Base-by-base conservation (phyloP, 2,888 invertebrate species). In the Aspidiotus rigidus region DNA sequence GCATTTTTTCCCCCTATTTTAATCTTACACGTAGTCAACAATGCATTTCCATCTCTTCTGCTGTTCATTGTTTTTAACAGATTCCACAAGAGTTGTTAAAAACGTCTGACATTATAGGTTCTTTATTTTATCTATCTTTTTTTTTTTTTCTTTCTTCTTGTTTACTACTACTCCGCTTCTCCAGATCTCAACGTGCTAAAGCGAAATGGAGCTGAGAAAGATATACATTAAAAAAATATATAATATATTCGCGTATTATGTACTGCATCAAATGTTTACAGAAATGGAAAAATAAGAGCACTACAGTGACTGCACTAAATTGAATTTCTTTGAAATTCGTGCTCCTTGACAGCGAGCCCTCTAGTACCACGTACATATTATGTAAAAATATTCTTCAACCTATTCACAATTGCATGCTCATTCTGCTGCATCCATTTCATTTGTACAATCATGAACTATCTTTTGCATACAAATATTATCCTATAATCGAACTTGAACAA, bases 61-160 rank as follows among this genome's bases (percentile, higher is more conserved):
- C 59, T 59, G 6, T 59, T 59, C 6, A 59, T 28, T 7, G 59
- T 39, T 59, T 59, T 59, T 28, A 59, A 59, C 59, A 59, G 59
- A 59, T 59, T 59, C 59, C 59, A 41, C 13, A 42, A 66, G 49
- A 66, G 66, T 66, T 39, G 66, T 66, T 66, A 66, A 66, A 66
- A 57, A 66, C 42, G 57, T 44, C 66, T 13, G 66, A 28, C 66
- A 60, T 66, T 57, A 66, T 49, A 28, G 59, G 39, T 66, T 57
- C 40, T 16, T 42, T 64, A 28, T 64, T 56, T 55, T 28, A 28
- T 28, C 5, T 28, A 28, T 28, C 5, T 3, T 28, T 28, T 3
- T 28, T 28, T 28, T 28, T 28, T 3, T 28, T 28, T 28, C 5
- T 28, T 28, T 28, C 5, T 28, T 28, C 28, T 28, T n/a, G n/a